A percentile compares a stretch with the other conserved stretches of the same genome.
Evolutionary conservation across 1,140 invertebrate genomes (phyloP).

Genomic region (Papilio glaucus): DNA sequence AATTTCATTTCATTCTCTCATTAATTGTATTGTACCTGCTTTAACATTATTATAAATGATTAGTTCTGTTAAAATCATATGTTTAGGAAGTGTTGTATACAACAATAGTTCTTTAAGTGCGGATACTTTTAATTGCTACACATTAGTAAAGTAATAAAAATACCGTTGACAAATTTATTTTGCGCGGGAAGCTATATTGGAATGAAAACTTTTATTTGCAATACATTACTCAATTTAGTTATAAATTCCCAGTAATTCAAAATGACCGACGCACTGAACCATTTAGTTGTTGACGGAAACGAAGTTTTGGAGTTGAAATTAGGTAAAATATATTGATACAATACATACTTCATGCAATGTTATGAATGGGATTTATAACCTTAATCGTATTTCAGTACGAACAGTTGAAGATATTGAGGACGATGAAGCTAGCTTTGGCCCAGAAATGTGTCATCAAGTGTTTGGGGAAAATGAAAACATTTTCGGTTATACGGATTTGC

Average conservation of each 20-base stretch:
- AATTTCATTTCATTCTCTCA: slow-evolving; percentile 6
- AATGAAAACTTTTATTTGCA: slow-evolving; percentile 43
- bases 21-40: neutral
- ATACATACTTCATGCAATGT: slow-evolving; percentile 1
- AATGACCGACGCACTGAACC: slow-evolving; percentile 83
- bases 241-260: slow-evolving; percentile 44
- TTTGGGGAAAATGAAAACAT: slow-evolving; percentile 97
- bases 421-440: slow-evolving; percentile 89
- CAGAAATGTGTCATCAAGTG: slow-evolving; percentile 96
- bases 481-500: slow-evolving; percentile 95
- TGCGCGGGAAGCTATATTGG: slow-evolving; percentile 68
- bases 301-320: slow-evolving; percentile 91
- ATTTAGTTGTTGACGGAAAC: slow-evolving; percentile 88
- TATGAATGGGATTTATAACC: slow-evolving; percentile 35
- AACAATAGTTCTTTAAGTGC: neutral
- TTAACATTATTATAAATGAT: neutral
- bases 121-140: neutral
- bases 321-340: slow-evolving; percentile 83
- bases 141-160: slow-evolving; percentile 19
- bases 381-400: slow-evolving; percentile 84
- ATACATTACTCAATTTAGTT: slow-evolving; percentile 37
- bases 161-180: slow-evolving; percentile 46
- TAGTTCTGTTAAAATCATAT: neutral
- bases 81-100: neutral
- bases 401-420: slow-evolving; percentile 88